Conservation (phyloP, 2,797 vertebrate genomes). For the Phrynocephalus vlangalii region DNA sequence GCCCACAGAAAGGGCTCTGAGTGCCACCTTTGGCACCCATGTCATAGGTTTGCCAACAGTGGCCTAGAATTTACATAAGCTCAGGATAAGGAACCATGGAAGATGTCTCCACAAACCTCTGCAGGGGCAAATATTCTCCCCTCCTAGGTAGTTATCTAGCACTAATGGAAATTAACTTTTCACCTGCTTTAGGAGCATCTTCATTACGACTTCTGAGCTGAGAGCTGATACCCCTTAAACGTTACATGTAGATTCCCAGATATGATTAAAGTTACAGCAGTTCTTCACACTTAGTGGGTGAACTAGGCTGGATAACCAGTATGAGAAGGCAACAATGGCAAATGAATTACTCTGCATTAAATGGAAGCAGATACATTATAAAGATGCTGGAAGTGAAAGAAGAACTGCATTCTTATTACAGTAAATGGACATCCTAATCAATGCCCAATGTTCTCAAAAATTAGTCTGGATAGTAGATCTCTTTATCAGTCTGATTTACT, state of each 20-base stretch:
- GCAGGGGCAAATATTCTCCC: not conserved
- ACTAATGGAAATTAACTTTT: slow-evolving; percentile 1
- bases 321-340: not conserved
- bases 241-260: not conserved
- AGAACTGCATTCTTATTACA: not conserved
- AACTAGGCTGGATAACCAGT: not conserved
- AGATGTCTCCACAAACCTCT: not conserved
- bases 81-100: too few species aligned
- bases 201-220: not conserved
- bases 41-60: too few species aligned
- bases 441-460: slow-evolving; percentile 31
- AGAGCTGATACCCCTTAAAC: not conserved
- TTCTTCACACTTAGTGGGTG: not conserved
- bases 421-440: slow-evolving; percentile 4
- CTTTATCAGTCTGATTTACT: slow-evolving; percentile 36
- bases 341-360: not conserved
- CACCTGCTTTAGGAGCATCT: not conserved
- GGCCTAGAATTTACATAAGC: too few species aligned
- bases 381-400: slow-evolving; percentile 5
- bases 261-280: not conserved
- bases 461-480: slow-evolving; percentile 13
- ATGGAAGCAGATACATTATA: not conserved
- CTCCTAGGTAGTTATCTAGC: not conserved
- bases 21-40: too few species aligned
- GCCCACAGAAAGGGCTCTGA: too few species aligned